A percentile compares a stretch with the other conserved stretches of the same genome.
phyloP scores from a whole-genome alignment of 2,888 invertebrate species.

The Pyrocoelia pectoralis region DNA sequence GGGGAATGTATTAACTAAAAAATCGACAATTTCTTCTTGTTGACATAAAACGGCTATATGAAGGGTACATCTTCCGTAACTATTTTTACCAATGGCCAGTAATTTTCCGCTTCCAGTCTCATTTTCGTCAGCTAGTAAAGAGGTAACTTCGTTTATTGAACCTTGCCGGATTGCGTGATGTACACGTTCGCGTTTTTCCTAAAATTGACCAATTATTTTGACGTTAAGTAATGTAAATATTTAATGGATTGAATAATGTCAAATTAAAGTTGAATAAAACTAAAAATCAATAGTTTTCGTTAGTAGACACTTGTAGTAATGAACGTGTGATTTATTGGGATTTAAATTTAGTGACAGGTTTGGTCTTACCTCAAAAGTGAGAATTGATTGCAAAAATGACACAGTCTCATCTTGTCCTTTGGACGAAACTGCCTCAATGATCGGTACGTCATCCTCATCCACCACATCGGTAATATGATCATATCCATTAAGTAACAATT shows the following conservation, averaged over 20 bases:
- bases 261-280: neutral
- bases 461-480: conserved; percentile 84
- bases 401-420: conserved; percentile 74
- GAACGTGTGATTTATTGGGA: no score
- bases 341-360: neutral
- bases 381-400: conserved; percentile 74
- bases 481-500: conserved; percentile 82
- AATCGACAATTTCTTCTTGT: conserved; percentile 81
- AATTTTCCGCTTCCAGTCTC: conserved; percentile 64
- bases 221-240: conserved; percentile 1
- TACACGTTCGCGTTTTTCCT: conserved; percentile 81
- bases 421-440: conserved; percentile 74
- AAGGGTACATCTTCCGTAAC: conserved; percentile 78
- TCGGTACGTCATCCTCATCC: conserved; percentile 74
- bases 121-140: conserved; percentile 63
- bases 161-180: conserved; percentile 77
- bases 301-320: no score
- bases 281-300: no score
- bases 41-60: conserved; percentile 89
- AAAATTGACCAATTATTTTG: conserved; percentile 22
- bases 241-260: neutral
- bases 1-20: conserved; percentile 75
- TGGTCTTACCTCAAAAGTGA: conserved; percentile 73
- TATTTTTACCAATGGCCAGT: conserved; percentile 70
- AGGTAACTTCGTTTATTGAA: conserved; percentile 67